Conservation (phyloP, 2,888 invertebrate genomes). For the Tupiocoris notatus region DNA sequence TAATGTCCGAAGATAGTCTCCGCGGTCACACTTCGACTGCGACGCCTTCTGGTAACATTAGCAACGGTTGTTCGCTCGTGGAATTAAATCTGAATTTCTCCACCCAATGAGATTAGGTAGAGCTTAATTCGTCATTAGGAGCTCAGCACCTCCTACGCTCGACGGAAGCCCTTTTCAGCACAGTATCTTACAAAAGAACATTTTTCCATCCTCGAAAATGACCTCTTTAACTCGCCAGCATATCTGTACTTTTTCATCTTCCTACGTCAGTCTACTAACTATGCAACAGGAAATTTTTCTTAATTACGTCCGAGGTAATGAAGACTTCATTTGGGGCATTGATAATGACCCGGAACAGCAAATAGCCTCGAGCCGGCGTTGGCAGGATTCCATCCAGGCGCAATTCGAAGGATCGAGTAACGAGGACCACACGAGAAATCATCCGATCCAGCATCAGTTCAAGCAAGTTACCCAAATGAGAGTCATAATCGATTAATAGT, state of each 20-base stretch:
- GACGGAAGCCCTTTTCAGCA: not conserved
- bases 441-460: too few species aligned
- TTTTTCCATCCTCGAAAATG: constrained; percentile 28
- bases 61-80: constrained; percentile 20
- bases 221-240: constrained; percentile 35
- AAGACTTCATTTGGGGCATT: constrained; percentile 39
- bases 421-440: too few species aligned
- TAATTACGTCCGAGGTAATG: constrained; percentile 35
- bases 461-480: too few species aligned
- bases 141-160: constrained; percentile 28
- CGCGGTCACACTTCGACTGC: constrained; percentile 25
- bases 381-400: not conserved
- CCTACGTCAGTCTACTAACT: constrained; percentile 23
- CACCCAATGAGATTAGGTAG: constrained; percentile 34
- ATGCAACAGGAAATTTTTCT: constrained; percentile 35
- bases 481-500: too few species aligned
- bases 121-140: constrained; percentile 39
- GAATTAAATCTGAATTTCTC: constrained; percentile 40
- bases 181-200: not conserved
- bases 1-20: not conserved
- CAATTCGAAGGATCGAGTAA: too few species aligned
- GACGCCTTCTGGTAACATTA: constrained; percentile 25
- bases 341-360: constrained; percentile 35
- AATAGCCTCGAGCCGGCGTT: constrained; percentile 20
- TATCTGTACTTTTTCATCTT: constrained; percentile 35